Percentiles rank a stretch among this genome's conserved stretches.
Conservation (phyloP, 2,888 invertebrate genomes). For the Watsonalla binaria region DNA sequence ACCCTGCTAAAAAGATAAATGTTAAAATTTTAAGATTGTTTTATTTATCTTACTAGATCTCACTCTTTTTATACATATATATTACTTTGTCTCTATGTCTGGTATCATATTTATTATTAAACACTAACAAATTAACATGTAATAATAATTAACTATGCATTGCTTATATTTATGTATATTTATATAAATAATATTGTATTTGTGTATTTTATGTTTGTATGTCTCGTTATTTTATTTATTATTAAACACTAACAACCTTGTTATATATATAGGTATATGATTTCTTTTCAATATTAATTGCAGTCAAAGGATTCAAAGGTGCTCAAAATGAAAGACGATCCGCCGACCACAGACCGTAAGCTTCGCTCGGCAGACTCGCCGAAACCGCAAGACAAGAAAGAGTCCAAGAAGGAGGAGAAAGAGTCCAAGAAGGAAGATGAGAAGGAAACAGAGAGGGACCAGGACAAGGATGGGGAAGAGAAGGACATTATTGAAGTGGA, state of each 20-base stretch:
- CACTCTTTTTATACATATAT: too few relatives aligned
- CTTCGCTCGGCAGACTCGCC: constrained; percentile 60
- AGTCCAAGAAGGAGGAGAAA: constrained; percentile 20
- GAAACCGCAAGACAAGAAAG: constrained; percentile 40
- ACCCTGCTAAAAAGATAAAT: too few relatives aligned
- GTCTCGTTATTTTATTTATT: background rate
- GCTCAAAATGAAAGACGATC: constrained; percentile 55
- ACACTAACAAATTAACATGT: constrained; percentile 12
- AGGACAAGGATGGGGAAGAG: constrained; percentile 15
- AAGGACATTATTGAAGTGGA: constrained; percentile 32
- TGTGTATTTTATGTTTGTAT: too few relatives aligned
- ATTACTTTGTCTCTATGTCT: too few relatives aligned
- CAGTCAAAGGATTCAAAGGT: constrained; percentile 63
- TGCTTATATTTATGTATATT: too few relatives aligned
- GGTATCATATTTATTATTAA: too few relatives aligned
- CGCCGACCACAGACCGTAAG: constrained; percentile 45
- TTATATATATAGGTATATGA: too few relatives aligned
- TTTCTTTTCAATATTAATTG: constrained; percentile 14
- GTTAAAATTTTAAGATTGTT: too few relatives aligned
- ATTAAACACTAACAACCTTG: too few relatives aligned
- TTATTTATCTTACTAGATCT: too few relatives aligned
- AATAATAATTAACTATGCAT: constrained; percentile 4
- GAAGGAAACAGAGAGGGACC: constrained; percentile 9
- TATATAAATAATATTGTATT: too few relatives aligned
- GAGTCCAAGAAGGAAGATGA: constrained; percentile 22